Evolutionary conservation across 92 coral and sea anemone species (phyloP).

Genomic region (Siderastrea siderea): DNA sequence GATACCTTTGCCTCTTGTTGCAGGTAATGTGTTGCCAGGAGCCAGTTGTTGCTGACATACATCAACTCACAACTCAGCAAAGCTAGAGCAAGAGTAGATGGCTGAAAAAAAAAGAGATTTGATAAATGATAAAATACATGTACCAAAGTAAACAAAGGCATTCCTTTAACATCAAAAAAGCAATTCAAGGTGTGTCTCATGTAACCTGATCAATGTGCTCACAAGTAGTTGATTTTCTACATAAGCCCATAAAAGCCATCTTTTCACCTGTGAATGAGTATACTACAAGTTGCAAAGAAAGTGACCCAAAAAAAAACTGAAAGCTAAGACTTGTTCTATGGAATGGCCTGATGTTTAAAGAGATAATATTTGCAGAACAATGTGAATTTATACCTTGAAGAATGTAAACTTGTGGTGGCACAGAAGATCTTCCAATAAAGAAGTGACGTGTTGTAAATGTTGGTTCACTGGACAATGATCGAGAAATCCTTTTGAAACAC

Average conservation of each 20-base stretch:
- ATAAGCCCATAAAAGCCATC: no score
- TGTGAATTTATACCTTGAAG: constrained; percentile 77
- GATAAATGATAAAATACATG: neutral
- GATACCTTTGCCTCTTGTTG: constrained; percentile 44
- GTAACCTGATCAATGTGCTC: no score
- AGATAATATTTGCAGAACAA: no score
- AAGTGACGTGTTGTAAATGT: constrained; percentile 84
- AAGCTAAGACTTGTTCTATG: no score
- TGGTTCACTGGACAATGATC: constrained; percentile 84
- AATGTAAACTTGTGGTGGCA: constrained; percentile 85
- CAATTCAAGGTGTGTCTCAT: no score
- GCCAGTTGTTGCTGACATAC: constrained; percentile 48
- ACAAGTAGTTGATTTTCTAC: no score
- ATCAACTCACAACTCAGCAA: constrained; percentile 91
- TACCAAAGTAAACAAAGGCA: no score
- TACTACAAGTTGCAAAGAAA: neutral
- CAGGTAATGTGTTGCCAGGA: constrained; percentile 41
- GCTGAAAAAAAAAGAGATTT: constrained; percentile 59
- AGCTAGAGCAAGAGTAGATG: constrained; percentile 95
- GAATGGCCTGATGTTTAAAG: no score
- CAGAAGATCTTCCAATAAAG: constrained; percentile 82
- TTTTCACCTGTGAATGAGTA: no score
- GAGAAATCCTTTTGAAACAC: constrained; percentile 91
- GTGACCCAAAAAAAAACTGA: no score
- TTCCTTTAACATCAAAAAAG: no score